These are phyloP conservation scores for Euphydryas editha DNA, from an alignment of 2,888 invertebrate genomes.

Conservation along the genomic window DNA sequence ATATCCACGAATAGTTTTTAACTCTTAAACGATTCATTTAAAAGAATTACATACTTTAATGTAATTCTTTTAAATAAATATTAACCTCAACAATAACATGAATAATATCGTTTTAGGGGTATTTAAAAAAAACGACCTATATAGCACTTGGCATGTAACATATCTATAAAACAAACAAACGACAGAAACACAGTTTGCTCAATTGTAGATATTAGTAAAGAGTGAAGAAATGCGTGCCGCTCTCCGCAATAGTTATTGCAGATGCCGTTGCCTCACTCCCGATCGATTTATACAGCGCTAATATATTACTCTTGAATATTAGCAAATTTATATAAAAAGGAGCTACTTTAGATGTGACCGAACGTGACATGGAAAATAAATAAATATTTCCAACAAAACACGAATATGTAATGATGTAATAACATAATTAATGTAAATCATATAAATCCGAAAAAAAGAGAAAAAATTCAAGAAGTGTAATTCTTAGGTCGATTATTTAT, in stretches of 20 bases:
- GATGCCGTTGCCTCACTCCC: slow-evolving; percentile 23
- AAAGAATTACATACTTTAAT: too few species aligned
- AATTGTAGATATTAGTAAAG: slow-evolving; percentile 28
- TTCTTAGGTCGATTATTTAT: background rate
- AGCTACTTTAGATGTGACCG: background rate
- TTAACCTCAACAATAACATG: background rate
- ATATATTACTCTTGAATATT: slow-evolving; percentile 15
- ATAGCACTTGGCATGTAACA: slow-evolving; percentile 9
- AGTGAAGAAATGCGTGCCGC: slow-evolving; percentile 29
- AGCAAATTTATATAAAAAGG: slow-evolving; percentile 6
- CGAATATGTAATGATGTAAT: too few species aligned
- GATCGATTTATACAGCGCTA: slow-evolving; percentile 22
- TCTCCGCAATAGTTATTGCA: slow-evolving; percentile 24
- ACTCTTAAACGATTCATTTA: too few species aligned
- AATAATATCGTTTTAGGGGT: background rate
- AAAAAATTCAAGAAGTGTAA: background rate
- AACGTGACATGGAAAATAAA: background rate
- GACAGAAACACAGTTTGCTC: slow-evolving; percentile 22
- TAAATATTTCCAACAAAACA: background rate
- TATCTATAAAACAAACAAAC: slow-evolving; percentile 27
- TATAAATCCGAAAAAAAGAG: too few species aligned
- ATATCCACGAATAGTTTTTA: too few species aligned
- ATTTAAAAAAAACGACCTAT: slow-evolving; percentile 4
- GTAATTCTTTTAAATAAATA: too few species aligned
- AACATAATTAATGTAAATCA: too few species aligned